These are phyloP conservation scores for Goniozus legneri DNA, from an alignment of 1,140 invertebrate species.

Conservation along the genomic window DNA sequence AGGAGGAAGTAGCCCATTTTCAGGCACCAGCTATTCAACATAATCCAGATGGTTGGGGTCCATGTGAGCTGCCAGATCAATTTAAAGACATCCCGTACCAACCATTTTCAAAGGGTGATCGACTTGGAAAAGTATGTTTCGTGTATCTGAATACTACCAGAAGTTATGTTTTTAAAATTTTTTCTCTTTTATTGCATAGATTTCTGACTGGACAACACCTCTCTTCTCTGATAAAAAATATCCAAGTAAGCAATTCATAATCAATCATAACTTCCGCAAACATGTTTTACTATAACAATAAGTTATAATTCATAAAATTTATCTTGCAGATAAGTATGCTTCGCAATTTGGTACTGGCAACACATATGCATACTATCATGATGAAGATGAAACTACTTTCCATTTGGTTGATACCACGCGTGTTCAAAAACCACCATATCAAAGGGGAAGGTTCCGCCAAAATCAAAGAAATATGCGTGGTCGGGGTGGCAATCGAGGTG, in stretches of 20 bases:
- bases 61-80: slow-evolving; percentile 88
- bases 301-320: slow-evolving; percentile 3
- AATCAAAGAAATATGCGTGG: slow-evolving; percentile 79
- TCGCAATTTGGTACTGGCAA: slow-evolving; percentile 92
- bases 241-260: slow-evolving; percentile 75
- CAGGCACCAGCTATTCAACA: slow-evolving; percentile 76
- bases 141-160: no score
- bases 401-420: slow-evolving; percentile 94
- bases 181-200: no score
- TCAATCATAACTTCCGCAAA: no score
- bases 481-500: slow-evolving; percentile 69
- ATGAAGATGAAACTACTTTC: slow-evolving; percentile 98
- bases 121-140: slow-evolving; percentile 82
- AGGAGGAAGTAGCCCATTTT: slow-evolving; percentile 54
- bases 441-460: slow-evolving; percentile 74
- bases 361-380: slow-evolving; percentile 96
- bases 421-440: slow-evolving; percentile 86
- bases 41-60: slow-evolving; percentile 92
- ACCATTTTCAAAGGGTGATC: slow-evolving; percentile 95
- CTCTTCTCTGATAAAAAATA: slow-evolving; percentile 94
- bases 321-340: slow-evolving; percentile 85
- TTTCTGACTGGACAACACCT: slow-evolving; percentile 95
- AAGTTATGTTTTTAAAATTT: no score
- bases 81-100: slow-evolving; percentile 98
- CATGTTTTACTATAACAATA: neutral